Evolutionary conservation across 2,113 vertebrate species (phyloP), one percentile per base, ranked within the genome.

Genomic region (Notothenia rossii): DNA sequence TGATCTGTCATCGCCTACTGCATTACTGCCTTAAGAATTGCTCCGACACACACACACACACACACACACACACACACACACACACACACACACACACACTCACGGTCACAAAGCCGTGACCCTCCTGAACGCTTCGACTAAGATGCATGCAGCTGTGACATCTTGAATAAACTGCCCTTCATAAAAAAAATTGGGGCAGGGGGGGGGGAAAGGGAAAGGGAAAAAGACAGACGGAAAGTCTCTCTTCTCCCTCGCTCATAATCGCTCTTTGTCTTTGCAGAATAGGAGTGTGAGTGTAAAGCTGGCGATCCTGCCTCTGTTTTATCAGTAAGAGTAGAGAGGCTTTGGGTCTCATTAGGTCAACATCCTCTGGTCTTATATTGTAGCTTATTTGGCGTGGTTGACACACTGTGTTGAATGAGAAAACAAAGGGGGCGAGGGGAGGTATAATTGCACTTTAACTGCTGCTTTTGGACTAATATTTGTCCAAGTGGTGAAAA

Each of bases 1-100:
- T 96, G 96, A 98, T 98, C 97, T 96, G 96, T 98, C 97, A 96
- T 96, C 96, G 94, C 94, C 95, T 92, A 94, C 93, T 89, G 96
- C 96, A 96, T 96, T 95, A 94, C 94, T 93, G 95, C 94, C 94
- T 93, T 90, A 80, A 88, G 77, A 85, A 83, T 46, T n/a, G 64
- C 81, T 56, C 84, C 63, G 50, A 43, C 71, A 78, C 75, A 63
- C 84, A 72, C 63, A 69, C 25, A 25, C 25, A 25, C 25, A 25
- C 22, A 22, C 22, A 22, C 22, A 22, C 22, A 43, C 71, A 78
- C 75, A 63, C 84, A 72, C 63, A 69, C 25, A 25, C 25, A 25
- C 25, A 25, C 22, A 22, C 22, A 22, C 22, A 22, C 22, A 22
- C 69, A 68, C 63, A 55, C 71, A 46, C 72, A 62, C 50, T 36